Percentiles rank a stretch among this genome's conserved stretches.
These are phyloP conservation scores for Eupithecia exiguata DNA, from an alignment of 2,888 invertebrate genomes.

Conservation along the genomic window DNA sequence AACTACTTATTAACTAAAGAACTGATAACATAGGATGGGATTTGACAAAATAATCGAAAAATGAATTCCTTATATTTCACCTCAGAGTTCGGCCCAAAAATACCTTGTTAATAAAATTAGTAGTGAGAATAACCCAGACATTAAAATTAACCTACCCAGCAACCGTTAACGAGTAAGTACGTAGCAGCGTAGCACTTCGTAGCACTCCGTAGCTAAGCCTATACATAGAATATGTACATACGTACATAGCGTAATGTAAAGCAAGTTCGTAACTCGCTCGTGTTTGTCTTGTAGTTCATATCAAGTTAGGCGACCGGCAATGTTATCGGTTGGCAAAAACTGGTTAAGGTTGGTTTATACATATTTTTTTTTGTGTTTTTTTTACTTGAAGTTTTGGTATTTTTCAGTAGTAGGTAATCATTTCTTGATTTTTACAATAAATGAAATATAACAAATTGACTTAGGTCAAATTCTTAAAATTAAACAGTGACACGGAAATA, in stretches of 20 bases:
- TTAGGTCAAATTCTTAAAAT: too few species aligned
- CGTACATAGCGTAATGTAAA: neutral
- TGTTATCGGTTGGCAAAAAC: conserved; percentile 41
- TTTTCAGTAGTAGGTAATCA: too few species aligned
- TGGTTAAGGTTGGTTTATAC: too few species aligned
- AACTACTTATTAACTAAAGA: neutral
- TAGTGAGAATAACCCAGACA: conserved; percentile 2
- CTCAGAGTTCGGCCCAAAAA: neutral
- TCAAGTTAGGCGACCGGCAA: conserved; percentile 42
- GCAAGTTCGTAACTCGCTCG: conserved; percentile 45
- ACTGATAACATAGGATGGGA: neutral
- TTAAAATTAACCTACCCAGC: conserved; percentile 14
- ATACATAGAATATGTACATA: conserved; percentile 29
- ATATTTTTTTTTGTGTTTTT: too few species aligned
- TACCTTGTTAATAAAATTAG: neutral
- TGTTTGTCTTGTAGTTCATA: conserved; percentile 50
- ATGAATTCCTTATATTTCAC: too few species aligned
- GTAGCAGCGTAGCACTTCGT: conserved; percentile 40
- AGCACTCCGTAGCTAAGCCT: conserved; percentile 42
- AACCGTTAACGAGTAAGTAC: conserved; percentile 20
- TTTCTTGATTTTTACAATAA: too few species aligned
- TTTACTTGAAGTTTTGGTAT: too few species aligned
- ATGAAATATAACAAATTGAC: too few species aligned
- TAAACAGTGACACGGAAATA: too few species aligned
- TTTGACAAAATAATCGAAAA: too few species aligned